Conservation (phyloP, 2,113 vertebrate species). For the Entosphenus tridentatus region DNA sequence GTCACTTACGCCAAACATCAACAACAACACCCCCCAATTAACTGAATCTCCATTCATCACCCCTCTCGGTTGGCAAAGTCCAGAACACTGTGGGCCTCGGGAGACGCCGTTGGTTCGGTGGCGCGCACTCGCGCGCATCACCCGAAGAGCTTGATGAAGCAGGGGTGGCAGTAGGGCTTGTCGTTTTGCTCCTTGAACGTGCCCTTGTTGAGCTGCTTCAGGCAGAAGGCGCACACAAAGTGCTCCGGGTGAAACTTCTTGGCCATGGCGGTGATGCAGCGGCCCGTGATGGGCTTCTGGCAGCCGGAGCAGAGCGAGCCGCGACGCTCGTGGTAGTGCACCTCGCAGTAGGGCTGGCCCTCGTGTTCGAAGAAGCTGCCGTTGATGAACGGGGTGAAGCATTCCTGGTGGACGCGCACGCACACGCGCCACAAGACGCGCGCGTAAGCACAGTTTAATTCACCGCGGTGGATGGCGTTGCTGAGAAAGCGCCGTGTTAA, state of each 20-base stretch:
- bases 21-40: too few relatives aligned
- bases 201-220: conserved; percentile 98
- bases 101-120: too few relatives aligned
- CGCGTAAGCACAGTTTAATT: too few relatives aligned
- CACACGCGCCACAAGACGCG: too few relatives aligned
- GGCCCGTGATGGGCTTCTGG: conserved; percentile 95
- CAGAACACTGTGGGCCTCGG: too few relatives aligned
- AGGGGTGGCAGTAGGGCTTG: conserved; percentile 95
- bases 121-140: not conserved
- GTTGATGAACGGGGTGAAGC: conserved; percentile 79
- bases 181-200: conserved; percentile 98
- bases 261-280: conserved; percentile 93
- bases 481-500: too few relatives aligned
- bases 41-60: too few relatives aligned
- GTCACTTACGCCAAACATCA: too few relatives aligned
- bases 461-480: too few relatives aligned
- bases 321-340: conserved; percentile 78
- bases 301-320: conserved; percentile 89
- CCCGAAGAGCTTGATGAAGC: conserved; percentile 94
- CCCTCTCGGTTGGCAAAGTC: too few relatives aligned
- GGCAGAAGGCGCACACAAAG: conserved; percentile 95
- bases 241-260: conserved; percentile 98
- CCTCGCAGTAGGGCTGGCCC: conserved; percentile 90
- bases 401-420: conserved; percentile 33
- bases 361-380: conserved; percentile 97